phyloP scores from a whole-genome alignment of 53 echinoderm and acorn worm genomes.

The Mesocentrotus franciscanus region DNA sequence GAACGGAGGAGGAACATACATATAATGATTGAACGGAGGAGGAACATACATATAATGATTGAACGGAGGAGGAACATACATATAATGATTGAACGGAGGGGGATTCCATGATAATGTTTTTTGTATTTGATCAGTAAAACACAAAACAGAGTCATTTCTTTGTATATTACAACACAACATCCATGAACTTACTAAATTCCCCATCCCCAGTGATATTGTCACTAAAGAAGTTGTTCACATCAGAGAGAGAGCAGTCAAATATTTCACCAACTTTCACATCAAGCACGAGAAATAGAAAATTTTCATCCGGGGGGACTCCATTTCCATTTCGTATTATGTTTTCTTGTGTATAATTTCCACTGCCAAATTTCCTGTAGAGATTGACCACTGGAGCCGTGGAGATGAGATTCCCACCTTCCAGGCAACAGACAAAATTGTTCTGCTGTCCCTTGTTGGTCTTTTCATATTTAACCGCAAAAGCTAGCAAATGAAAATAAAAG shows the following conservation, averaged over 20 bases:
- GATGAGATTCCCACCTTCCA: slow-evolving; percentile 40
- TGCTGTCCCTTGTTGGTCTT: slow-evolving; percentile 66
- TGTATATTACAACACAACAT: neutral
- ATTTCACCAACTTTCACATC: slow-evolving; percentile 32
- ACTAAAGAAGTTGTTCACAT: slow-evolving; percentile 25
- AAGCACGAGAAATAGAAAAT: neutral
- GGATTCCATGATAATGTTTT: too few relatives aligned
- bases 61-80: too few relatives aligned
- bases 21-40: too few relatives aligned
- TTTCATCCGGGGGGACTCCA: neutral
- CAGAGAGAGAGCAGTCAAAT: slow-evolving; percentile 15
- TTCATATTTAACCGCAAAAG: slow-evolving; percentile 6
- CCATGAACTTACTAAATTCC: slow-evolving; percentile 49
- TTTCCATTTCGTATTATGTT: too few relatives aligned
- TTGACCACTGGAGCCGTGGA: slow-evolving; percentile 48
- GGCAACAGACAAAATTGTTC: slow-evolving; percentile 43
- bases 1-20: too few relatives aligned
- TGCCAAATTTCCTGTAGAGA: slow-evolving; percentile 24
- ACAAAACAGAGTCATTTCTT: neutral
- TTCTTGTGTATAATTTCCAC: neutral
- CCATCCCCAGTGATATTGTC: neutral
- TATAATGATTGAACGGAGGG: too few relatives aligned
- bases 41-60: too few relatives aligned
- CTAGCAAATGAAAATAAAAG: neutral
- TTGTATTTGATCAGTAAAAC: too few relatives aligned